phyloP scores from a whole-genome alignment of 2,113 vertebrate genomes.

The Poeciliopsis retropinna region DNA sequence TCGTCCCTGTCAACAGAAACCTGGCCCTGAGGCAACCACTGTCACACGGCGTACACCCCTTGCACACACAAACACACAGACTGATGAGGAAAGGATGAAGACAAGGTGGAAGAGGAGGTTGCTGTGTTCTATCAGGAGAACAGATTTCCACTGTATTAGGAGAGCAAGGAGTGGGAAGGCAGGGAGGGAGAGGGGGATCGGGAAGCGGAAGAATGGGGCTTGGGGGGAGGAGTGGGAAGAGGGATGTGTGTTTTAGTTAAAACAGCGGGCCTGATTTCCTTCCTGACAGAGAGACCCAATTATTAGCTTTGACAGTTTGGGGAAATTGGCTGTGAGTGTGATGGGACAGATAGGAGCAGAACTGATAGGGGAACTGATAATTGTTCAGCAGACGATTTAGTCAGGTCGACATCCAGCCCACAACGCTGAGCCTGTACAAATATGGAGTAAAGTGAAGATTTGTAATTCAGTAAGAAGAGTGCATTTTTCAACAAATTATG shows the following conservation, averaged over 20 bases:
- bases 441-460: neutral
- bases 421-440: constrained; percentile 18
- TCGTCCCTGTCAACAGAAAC: constrained; percentile 93
- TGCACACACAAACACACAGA: constrained; percentile 24
- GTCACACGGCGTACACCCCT: constrained; percentile 64
- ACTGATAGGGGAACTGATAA: constrained; percentile 51
- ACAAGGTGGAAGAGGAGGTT: constrained; percentile 35
- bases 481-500: neutral
- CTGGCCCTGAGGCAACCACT: constrained; percentile 78
- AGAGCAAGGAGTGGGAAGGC: constrained; percentile 31
- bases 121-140: constrained; percentile 47
- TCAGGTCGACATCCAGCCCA: constrained; percentile 37
- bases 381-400: constrained; percentile 43
- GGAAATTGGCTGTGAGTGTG: constrained; percentile 69
- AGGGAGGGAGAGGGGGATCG: neutral
- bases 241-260: constrained; percentile 62
- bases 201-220: neutral
- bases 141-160: constrained; percentile 52
- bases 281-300: constrained; percentile 75
- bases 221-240: constrained; percentile 35
- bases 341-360: constrained; percentile 63
- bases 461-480: constrained; percentile 4
- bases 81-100: constrained; percentile 21
- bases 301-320: constrained; percentile 75
- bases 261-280: constrained; percentile 69